phyloP scores from a whole-genome alignment of 2,888 invertebrate genomes.

The Odontomyia ornata region DNA sequence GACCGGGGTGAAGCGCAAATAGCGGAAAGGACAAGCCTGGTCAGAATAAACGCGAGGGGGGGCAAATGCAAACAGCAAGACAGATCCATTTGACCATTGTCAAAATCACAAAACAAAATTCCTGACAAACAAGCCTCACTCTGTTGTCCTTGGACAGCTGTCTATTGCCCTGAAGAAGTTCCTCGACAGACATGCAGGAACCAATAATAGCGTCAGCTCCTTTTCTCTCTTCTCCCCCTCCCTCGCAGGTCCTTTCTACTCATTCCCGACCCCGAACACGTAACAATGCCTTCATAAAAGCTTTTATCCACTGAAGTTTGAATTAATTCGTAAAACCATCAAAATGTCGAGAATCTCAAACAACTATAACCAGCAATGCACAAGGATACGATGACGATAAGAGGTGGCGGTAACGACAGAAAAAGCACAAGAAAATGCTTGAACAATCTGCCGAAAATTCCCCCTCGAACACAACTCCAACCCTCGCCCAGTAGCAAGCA shows the following conservation, averaged over 20 bases:
- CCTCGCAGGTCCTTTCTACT: too few species aligned
- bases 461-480: neutral
- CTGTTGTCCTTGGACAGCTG: slow-evolving; percentile 4
- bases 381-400: slow-evolving; percentile 4
- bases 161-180: neutral
- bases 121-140: slow-evolving; percentile 28
- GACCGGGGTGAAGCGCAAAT: neutral
- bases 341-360: slow-evolving; percentile 30
- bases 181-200: slow-evolving; percentile 10
- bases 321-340: slow-evolving; percentile 44
- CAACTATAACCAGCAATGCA: slow-evolving; percentile 21
- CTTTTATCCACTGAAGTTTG: slow-evolving; percentile 40
- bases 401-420: neutral
- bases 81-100: slow-evolving; percentile 35
- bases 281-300: slow-evolving; percentile 36
- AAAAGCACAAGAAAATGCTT: slow-evolving; percentile 35
- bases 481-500: neutral
- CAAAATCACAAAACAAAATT: slow-evolving; percentile 38
- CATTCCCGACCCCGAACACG: neutral
- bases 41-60: neutral
- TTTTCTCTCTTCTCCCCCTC: neutral
- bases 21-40: neutral
- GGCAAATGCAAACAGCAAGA: neutral
- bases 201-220: neutral
- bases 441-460: slow-evolving; percentile 20